Evolutionary conservation across 2,113 vertebrate genomes (phyloP).

Genomic region (Sterrhoptilus dennistouni): DNA sequence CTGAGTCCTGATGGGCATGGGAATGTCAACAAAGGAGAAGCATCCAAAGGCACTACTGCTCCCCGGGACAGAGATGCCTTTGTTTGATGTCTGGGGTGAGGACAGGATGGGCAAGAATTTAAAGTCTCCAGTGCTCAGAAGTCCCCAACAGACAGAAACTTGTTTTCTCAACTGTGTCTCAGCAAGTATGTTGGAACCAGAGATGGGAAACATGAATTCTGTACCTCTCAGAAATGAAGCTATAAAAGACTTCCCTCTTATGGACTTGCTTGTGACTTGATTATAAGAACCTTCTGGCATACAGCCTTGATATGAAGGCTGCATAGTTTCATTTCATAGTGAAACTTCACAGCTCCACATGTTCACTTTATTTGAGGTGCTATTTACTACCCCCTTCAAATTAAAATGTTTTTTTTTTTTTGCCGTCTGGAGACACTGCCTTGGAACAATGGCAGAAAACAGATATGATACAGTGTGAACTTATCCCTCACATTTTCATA

Average conservation of each 20-base stretch:
- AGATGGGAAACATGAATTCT: neutral
- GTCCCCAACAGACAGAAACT: neutral
- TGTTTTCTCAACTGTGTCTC: neutral
- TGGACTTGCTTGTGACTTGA: conserved; percentile 18
- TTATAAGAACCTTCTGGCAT: conserved; percentile 19
- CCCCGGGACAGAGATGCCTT: neutral
- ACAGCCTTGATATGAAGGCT: neutral
- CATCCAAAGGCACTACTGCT: neutral
- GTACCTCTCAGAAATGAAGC: neutral
- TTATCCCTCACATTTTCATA: neutral
- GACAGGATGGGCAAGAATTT: neutral
- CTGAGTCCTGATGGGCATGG: neutral
- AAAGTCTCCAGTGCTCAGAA: neutral
- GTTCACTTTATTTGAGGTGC: neutral
- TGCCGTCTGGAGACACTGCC: neutral
- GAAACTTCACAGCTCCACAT: conserved; percentile 23
- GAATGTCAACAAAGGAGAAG: neutral
- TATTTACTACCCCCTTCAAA: neutral
- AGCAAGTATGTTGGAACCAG: neutral
- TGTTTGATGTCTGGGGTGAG: neutral
- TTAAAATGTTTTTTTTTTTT: neutral
- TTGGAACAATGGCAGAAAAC: neutral
- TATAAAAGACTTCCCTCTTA: conserved; percentile 40
- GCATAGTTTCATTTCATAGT: conserved; percentile 30
- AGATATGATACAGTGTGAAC: neutral